Base-by-base conservation (phyloP, 2,888 invertebrate genomes). In the Arge pagana region DNA sequence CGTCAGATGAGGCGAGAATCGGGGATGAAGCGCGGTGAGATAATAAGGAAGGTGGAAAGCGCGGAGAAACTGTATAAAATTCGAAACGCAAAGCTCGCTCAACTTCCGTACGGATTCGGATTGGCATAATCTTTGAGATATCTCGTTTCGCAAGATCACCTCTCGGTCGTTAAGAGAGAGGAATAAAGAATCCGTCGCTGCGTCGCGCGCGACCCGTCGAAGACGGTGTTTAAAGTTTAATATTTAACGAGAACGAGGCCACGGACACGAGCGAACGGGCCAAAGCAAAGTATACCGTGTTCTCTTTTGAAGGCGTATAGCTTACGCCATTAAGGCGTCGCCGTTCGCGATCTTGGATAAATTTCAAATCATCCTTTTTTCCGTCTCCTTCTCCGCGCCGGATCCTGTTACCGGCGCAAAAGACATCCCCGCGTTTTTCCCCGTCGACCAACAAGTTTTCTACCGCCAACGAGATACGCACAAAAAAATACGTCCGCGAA, bases 111-210 rank as follows among this genome's bases (percentile, higher is more conserved):
- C 33, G 28, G 43, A 53, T 41, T 55, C 49, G 63, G 62, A 75
- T 75, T 75, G 71, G 69, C 72, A 70, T 71, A 71, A 75, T 75
- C 67, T 68, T 61, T 65, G 59, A 66, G 70, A 74, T 70, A 64
- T 72, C 73, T 73, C 73, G 75, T 72, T 68, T 62, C 63, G 55
- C 50, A 62, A 58, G 64, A 61, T 66, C 65, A 62, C 56, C 16
- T 16, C 33, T 33, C 7, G 33, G 62, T 71, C 69, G 67, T 71
- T 71, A 69, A 54, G 60, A 42, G 45, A n/a, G n/a, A 57, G 56
- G 55, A 56, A 55, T 62, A 50, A 49, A 57, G 57, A 35, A 52
- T 53, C 35, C 51, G 40, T 50, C 48, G 21, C 11, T 48, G 42
- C 48, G 48, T 28, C 40, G 33, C 35, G 13, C 11, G 33, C 10